phyloP scores from a whole-genome alignment of 2,888 invertebrate genomes.

The Carpatolechia fugitivella region DNA sequence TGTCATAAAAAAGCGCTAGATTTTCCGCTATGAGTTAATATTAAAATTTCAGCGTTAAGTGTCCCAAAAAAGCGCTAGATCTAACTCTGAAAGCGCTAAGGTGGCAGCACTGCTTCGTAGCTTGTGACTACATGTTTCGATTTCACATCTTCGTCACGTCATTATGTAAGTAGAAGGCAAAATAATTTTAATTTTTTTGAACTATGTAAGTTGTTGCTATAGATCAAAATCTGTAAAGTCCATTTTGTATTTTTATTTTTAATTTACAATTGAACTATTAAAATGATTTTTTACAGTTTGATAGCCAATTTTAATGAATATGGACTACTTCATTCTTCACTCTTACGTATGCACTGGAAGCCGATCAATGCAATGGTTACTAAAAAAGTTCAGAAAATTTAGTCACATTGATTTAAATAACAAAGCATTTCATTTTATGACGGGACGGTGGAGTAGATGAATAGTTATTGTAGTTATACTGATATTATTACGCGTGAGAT shows the following conservation, averaged over 20 bases:
- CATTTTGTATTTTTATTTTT: constrained; percentile 43
- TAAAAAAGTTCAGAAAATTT: neutral
- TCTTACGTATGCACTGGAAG: constrained; percentile 2
- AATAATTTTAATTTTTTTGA: constrained; percentile 8
- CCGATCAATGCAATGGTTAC: neutral
- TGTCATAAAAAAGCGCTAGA: too few species aligned
- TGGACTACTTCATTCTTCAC: constrained; percentile 4
- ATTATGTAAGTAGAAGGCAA: constrained; percentile 20
- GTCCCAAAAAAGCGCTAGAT: too few species aligned
- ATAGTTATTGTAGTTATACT: constrained; percentile 15
- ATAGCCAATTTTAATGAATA: constrained; percentile 35
- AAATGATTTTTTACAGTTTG: constrained; percentile 38
- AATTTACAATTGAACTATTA: constrained; percentile 34
- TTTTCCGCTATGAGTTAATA: too few species aligned
- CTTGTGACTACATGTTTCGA: constrained; percentile 21
- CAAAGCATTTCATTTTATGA: constrained; percentile 66
- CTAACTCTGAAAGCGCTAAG: too few species aligned
- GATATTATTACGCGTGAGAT: constrained; percentile 10
- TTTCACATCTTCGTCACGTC: constrained; percentile 25
- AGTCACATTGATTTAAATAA: constrained; percentile 26
- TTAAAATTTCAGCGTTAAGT: too few species aligned
- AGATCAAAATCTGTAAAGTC: constrained; percentile 49
- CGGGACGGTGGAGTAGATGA: constrained; percentile 47
- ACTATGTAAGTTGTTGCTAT: constrained; percentile 34
- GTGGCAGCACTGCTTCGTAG: too few species aligned